Evolutionary conservation across 2,113 vertebrate species (phyloP).

Genomic region (Datnioides undecimradiatus): DNA sequence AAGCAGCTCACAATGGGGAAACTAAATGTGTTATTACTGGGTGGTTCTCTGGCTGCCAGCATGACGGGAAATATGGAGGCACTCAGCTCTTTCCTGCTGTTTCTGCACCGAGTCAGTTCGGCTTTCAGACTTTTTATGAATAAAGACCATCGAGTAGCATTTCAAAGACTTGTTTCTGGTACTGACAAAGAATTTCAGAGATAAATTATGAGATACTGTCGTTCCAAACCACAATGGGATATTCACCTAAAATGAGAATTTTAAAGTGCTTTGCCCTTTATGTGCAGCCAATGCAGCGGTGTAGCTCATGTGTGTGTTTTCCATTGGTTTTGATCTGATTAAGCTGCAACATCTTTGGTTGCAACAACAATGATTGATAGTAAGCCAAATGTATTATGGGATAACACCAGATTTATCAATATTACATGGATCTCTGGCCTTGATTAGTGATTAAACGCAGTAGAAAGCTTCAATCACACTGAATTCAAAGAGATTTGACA

Average conservation of each 20-base stretch:
- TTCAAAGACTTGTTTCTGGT: slow-evolving; percentile 28
- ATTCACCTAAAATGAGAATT: not conserved
- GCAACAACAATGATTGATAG: too few relatives aligned
- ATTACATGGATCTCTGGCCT: not conserved
- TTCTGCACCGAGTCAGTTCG: slow-evolving; percentile 6
- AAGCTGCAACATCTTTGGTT: not conserved
- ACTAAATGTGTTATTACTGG: slow-evolving; percentile 30
- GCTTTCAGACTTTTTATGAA: not conserved
- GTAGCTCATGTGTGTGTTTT: not conserved
- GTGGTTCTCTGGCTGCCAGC: slow-evolving; percentile 26
- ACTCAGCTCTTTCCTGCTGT: slow-evolving; percentile 8
- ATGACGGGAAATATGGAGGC: slow-evolving; percentile 9
- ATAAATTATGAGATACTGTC: not conserved
- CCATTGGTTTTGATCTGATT: not conserved
- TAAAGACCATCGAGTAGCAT: slow-evolving; percentile 13
- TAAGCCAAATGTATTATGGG: not conserved
- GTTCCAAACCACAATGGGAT: not conserved
- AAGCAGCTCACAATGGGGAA: slow-evolving; percentile 15
- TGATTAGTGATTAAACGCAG: not conserved
- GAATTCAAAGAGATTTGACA: not conserved
- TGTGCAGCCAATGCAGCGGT: not conserved
- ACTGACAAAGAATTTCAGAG: not conserved
- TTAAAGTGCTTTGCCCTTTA: not conserved
- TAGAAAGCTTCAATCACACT: too few relatives aligned
- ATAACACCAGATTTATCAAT: too few relatives aligned